Evolutionary conservation across 1,140 invertebrate species (phyloP).

Genomic region (Tyrophagus putrescentiae): DNA sequence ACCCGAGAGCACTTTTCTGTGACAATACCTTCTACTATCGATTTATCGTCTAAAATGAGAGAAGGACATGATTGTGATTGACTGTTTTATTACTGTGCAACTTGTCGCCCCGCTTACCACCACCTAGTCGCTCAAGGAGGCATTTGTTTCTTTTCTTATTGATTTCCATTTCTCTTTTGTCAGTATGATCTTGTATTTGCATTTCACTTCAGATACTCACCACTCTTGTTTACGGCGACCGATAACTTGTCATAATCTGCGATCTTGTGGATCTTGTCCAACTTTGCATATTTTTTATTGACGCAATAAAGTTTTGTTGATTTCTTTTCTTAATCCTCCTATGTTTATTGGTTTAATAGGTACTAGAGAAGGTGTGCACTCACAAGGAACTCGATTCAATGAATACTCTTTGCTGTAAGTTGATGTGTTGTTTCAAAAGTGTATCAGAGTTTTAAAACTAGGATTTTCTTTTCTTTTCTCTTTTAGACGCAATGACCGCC

Average conservation of each 20-base stretch:
- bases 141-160: too few relatives aligned
- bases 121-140: too few relatives aligned
- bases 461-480: background rate
- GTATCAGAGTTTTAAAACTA: background rate
- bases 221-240: too few relatives aligned
- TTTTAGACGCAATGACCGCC: constrained; percentile 13
- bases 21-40: constrained; percentile 39
- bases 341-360: background rate
- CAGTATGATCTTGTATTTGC: too few relatives aligned
- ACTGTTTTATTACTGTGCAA: too few relatives aligned
- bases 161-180: too few relatives aligned
- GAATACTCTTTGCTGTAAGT: constrained; percentile 4
- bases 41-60: constrained; percentile 14
- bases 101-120: too few relatives aligned
- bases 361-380: constrained; percentile 8
- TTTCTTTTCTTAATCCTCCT: background rate
- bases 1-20: constrained; percentile 57
- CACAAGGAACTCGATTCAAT: constrained; percentile 1
- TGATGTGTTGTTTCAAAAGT: background rate
- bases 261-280: too few relatives aligned
- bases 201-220: too few relatives aligned
- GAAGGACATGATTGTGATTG: too few relatives aligned
- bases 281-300: background rate
- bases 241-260: too few relatives aligned
- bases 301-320: background rate